These are phyloP conservation scores for Lepidothrix coronata DNA, from an alignment of 2,113 vertebrate species.

Conservation along the genomic window DNA sequence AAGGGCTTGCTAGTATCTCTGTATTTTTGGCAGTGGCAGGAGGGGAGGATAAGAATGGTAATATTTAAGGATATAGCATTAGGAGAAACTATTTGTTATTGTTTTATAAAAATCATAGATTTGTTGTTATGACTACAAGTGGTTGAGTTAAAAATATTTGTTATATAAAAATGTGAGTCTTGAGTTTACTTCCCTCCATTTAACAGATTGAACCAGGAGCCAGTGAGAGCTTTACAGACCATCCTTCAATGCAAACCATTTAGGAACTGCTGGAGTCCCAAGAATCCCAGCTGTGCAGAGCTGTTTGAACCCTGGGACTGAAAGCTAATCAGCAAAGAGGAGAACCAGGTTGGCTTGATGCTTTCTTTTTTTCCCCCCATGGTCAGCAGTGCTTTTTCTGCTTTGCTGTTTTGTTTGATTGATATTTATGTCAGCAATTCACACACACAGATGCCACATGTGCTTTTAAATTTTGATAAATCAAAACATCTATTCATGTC, in stretches of 20 bases:
- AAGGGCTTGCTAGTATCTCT: background rate
- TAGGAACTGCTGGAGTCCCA: background rate
- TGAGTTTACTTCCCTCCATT: background rate
- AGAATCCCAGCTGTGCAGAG: background rate
- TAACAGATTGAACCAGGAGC: background rate
- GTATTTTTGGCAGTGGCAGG: background rate
- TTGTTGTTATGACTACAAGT: background rate
- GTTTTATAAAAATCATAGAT: background rate
- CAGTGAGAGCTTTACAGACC: background rate
- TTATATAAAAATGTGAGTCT: background rate
- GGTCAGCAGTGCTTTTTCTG: background rate
- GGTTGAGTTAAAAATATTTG: background rate
- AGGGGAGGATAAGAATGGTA: background rate
- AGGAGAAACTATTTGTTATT: background rate
- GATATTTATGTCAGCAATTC: background rate
- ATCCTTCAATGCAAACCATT: background rate
- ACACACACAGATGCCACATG: background rate
- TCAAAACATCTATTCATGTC: background rate
- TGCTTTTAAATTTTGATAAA: background rate
- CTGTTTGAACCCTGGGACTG: background rate
- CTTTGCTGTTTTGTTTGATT: background rate
- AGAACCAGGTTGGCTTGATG: background rate
- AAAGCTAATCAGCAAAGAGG: background rate
- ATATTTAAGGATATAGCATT: background rate
- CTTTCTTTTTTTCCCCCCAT: background rate